Evolutionary conservation across 2,797 vertebrate genomes (phyloP), one percentile per base, ranked within the genome.

Genomic region (Clamator glandarius): DNA sequence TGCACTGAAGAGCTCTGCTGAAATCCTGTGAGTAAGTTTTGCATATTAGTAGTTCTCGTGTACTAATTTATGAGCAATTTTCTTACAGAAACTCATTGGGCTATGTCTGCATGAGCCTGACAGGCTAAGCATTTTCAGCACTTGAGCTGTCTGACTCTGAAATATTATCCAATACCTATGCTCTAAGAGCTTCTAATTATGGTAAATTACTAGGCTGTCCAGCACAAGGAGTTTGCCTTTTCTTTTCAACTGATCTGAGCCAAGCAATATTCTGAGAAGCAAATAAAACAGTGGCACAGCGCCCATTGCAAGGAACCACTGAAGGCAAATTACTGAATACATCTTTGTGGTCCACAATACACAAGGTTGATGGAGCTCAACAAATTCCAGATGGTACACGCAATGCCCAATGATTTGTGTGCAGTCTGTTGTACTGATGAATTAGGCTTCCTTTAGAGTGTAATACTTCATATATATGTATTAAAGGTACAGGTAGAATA

Each of bases 301-400:
- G 0, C 13, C 63, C 88, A 62, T 19, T 7, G 0, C 18, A 64
- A 17, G 16, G 29, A 5, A 28, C 18, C 25, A 54, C 24, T 19
- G 46, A 83, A 83, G 20, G 66, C 20, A 76, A 58, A 62, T 1
- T 5, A 19, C 24, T 42, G 51, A 66, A 64, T 6, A 9, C 20
- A 51, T 54, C 51, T 46, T 33, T 29, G 3, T 5, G 29, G 42
- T 17, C 29, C 35, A 17, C 61, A 44, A 5, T 5, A 39, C 29
- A n/a, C 39, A 33, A 59, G 31, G n/a, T 67, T 61, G 54, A 33
- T 7, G 42, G 3, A 86, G 33, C 58, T 50, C 69, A 18, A 16
- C 36, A n/a, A 12, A 42, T 20, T 51, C 14, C 26, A 79, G 3
- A 16, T 5, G 21, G n/a, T 13, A 7, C 0, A 0, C 12, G 15